phyloP scores from a whole-genome alignment of 2,888 invertebrate genomes.

The Abrostola triplasia region DNA sequence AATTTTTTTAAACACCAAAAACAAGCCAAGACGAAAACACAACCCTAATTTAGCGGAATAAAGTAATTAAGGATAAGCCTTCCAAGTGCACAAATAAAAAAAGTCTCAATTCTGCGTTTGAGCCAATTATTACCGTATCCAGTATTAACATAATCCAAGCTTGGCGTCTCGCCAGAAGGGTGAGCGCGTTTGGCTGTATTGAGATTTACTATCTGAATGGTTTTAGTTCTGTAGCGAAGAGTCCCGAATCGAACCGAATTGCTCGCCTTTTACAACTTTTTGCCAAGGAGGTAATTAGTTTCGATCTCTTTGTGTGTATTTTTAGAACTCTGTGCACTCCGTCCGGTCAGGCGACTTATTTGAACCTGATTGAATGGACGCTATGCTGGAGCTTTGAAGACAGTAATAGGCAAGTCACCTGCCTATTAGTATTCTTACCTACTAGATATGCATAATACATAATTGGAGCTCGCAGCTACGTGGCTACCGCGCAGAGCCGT shows the following conservation, averaged over 20 bases:
- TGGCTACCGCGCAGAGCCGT: no score
- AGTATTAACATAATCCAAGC: conserved; percentile 38
- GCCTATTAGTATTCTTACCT: no score
- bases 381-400: background rate
- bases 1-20: background rate
- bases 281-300: conserved; percentile 46
- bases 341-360: conserved; percentile 28
- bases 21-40: conserved; percentile 14
- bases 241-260: conserved; percentile 51
- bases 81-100: conserved; percentile 29
- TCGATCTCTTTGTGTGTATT: conserved; percentile 39
- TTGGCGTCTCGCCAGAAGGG: conserved; percentile 68
- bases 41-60: conserved; percentile 22
- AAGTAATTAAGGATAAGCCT: conserved; percentile 50
- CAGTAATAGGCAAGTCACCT: no score
- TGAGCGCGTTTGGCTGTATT: conserved; percentile 72
- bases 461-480: no score
- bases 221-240: conserved; percentile 51
- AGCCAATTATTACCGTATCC: conserved; percentile 55
- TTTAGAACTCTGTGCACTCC: conserved; percentile 18
- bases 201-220: conserved; percentile 74
- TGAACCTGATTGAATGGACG: background rate
- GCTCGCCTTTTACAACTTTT: conserved; percentile 34
- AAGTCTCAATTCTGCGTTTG: conserved; percentile 36
- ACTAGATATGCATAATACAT: no score